Evolutionary conservation across 2,113 vertebrate genomes (phyloP), one percentile per base, ranked within the genome.

Genomic region (Irena cyanogastra): DNA sequence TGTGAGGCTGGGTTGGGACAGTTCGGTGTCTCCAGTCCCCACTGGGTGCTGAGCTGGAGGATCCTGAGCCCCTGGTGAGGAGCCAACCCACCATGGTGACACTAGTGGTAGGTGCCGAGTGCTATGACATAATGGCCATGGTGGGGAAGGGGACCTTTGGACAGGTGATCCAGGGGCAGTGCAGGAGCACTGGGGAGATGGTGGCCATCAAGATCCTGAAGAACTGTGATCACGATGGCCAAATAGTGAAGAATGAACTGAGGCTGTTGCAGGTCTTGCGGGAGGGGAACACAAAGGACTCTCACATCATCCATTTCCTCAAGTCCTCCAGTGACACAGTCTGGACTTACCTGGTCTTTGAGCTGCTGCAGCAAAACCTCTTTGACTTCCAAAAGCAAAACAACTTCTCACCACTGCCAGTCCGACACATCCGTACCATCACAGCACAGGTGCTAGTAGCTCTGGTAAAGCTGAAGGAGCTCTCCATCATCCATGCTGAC

Each of bases 281-380:
- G 9, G 91, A 89, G 20, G 94, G 95, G 87, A 90, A 97, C 54
- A 71, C 97, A 0, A 97, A 98, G 15, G 87, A 96, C 45, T 97
- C 96, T 6, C 98, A 98, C 13, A 44, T 98, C 18, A 87, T 98
- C 77, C 96, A 94, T 23, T 98, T 98, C 95, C 96, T 97, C 0
- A 97, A 98, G 77, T 96, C 97, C 66, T 98, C 98, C 86, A 93
- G 94, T 0, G 97, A 98, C 0, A 89, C 92, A 1, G 47, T 93
- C 68, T 96, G 97, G 42, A 98, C 97, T 90, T 98, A 98, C 93
- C 83, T 98, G 95, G 97, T 98, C 39, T 98, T 98, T 0, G 98
- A 98, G 95, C 94, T 98, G 60, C 85, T 98, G 89, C 97, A 98
- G 72, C 97, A 98, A 83, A 98, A 98, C 87, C 96, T 98, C n/a